phyloP scores from a whole-genome alignment of 2,797 vertebrate genomes.

The Notamacropus eugenii region DNA sequence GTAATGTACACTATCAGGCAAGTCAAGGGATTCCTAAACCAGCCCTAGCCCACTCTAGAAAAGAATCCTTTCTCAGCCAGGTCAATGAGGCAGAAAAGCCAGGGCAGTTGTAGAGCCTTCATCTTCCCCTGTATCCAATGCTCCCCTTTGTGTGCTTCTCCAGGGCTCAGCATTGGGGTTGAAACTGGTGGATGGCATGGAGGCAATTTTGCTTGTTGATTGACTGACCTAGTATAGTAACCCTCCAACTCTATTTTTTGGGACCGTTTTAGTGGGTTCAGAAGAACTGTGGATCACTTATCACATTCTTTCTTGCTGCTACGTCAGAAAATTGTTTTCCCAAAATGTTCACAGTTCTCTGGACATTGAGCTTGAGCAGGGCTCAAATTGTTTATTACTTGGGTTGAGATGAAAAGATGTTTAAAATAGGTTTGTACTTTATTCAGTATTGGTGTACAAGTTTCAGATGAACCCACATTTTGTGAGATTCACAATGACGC shows the following conservation, averaged over 20 bases:
- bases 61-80: neutral
- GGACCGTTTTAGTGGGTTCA: neutral
- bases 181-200: neutral
- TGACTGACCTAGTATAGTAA: neutral
- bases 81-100: neutral
- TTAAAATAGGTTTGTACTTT: neutral
- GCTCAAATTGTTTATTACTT: neutral
- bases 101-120: neutral
- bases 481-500: neutral
- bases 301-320: neutral
- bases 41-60: neutral
- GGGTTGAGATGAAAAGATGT: neutral
- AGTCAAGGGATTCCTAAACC: neutral
- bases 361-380: neutral
- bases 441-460: neutral
- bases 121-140: neutral
- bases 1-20: neutral
- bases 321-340: neutral
- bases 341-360: neutral
- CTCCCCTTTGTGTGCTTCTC: neutral
- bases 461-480: neutral
- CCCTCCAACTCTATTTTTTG: neutral
- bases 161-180: neutral
- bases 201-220: neutral
- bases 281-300: neutral